Conservation (phyloP, 2,888 invertebrate genomes). For the Nemotelus pantherinus region DNA sequence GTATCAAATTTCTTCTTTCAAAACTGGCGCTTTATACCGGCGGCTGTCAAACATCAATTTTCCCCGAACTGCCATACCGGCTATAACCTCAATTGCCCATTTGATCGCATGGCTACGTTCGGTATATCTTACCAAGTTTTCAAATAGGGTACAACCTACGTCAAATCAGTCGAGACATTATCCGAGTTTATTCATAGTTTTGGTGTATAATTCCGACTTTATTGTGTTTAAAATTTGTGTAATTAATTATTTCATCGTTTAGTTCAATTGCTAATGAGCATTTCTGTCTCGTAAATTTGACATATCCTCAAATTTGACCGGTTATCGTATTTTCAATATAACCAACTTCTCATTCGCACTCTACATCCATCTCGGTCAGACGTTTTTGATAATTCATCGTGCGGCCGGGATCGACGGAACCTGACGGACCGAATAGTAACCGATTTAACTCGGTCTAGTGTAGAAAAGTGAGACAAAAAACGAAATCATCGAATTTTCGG, state of each 20-base stretch:
- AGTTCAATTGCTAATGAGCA: neutral
- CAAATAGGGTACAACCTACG: constrained; percentile 21
- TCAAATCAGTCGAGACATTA: constrained; percentile 1
- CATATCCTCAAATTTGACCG: constrained; percentile 38
- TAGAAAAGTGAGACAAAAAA: neutral
- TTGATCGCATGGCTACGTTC: constrained; percentile 26
- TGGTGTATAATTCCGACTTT: too few relatives aligned
- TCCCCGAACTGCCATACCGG: constrained; percentile 6
- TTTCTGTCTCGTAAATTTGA: constrained; percentile 7
- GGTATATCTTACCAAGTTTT: neutral
- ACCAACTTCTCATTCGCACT: constrained; percentile 11
- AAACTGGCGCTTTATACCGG: too few relatives aligned
- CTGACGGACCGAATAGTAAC: constrained; percentile 2
- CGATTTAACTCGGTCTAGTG: neutral
- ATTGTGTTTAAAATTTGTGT: neutral
- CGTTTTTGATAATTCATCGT: constrained; percentile 26
- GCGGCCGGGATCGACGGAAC: constrained; percentile 23
- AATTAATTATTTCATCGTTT: constrained; percentile 1
- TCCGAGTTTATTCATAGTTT: too few relatives aligned
- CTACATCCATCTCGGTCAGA: constrained; percentile 1
- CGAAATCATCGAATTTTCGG: constrained; percentile 59
- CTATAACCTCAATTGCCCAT: constrained; percentile 24
- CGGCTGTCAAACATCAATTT: constrained; percentile 4
- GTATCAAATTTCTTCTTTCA: neutral
- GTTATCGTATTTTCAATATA: constrained; percentile 28